Percentiles rank a stretch among this genome's conserved stretches.
phyloP scores from a whole-genome alignment of 1,140 invertebrate species.

The Drosophila sulfurigaster region DNA sequence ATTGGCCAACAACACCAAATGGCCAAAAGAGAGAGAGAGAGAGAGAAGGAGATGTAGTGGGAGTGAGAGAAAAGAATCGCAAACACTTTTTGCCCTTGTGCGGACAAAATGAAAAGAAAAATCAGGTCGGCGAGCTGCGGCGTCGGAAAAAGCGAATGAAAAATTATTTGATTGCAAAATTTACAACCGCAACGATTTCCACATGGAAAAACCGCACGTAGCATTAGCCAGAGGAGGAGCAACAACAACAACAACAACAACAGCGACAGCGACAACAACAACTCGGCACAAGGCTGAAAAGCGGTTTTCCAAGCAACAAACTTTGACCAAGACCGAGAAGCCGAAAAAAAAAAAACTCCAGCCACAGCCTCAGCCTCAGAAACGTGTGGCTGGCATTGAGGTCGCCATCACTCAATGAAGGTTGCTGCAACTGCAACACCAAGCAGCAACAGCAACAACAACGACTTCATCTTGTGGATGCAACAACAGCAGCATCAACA shows the following conservation, averaged over 20 bases:
- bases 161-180: slow-evolving; percentile 81
- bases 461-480: slow-evolving; percentile 56
- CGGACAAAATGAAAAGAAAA: slow-evolving; percentile 75
- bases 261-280: slow-evolving; percentile 8
- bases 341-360: slow-evolving; percentile 64
- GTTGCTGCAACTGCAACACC: slow-evolving; percentile 42
- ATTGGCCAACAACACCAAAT: slow-evolving; percentile 27
- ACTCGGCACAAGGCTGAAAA: slow-evolving; percentile 42
- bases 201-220: slow-evolving; percentile 73
- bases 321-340: slow-evolving; percentile 82
- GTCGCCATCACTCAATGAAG: slow-evolving; percentile 78
- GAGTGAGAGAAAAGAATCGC: slow-evolving; percentile 21
- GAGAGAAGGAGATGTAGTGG: not conserved
- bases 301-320: slow-evolving; percentile 54
- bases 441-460: not conserved
- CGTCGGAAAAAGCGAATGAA: slow-evolving; percentile 76
- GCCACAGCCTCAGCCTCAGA: slow-evolving; percentile 50
- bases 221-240: slow-evolving; percentile 40
- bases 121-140: slow-evolving; percentile 69
- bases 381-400: slow-evolving; percentile 79
- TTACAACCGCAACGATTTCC: slow-evolving; percentile 76
- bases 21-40: not conserved
- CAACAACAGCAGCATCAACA: slow-evolving; percentile 54
- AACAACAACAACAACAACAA: slow-evolving; percentile 33
- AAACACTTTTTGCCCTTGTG: slow-evolving; percentile 66